These are phyloP conservation scores for Pollimyrus isidori DNA, from an alignment of 2,113 vertebrate genomes.

Conservation along the genomic window DNA sequence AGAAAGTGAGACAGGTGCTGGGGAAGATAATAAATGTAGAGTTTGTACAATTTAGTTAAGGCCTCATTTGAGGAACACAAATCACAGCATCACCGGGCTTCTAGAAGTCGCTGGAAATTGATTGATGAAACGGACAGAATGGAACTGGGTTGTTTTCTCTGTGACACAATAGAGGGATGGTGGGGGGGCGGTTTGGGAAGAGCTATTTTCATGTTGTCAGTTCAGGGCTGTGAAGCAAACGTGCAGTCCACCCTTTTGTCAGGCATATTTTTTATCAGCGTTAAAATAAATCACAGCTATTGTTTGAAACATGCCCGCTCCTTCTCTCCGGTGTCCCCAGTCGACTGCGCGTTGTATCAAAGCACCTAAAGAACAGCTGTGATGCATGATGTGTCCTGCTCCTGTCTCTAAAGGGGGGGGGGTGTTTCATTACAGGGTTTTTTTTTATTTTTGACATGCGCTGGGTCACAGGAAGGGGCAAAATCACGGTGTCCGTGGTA, in stretches of 20 bases:
- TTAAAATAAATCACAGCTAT: not conserved
- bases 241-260: not conserved
- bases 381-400: not conserved
- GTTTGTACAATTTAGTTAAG: not conserved
- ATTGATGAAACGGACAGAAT: not conserved
- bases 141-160: not conserved
- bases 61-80: not conserved
- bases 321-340: not conserved
- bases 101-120: not conserved
- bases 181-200: too few species aligned
- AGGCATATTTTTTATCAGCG: not conserved
- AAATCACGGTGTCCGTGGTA: not conserved
- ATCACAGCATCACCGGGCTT: not conserved
- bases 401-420: not conserved
- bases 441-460: not conserved
- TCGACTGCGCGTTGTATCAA: not conserved
- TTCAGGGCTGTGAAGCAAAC: not conserved
- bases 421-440: not conserved
- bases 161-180: not conserved
- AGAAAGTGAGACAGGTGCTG: not conserved
- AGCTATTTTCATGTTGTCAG: not conserved
- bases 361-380: not conserved
- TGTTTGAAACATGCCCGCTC: too few species aligned
- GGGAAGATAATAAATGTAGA: not conserved
- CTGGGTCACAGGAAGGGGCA: not conserved